Evolutionary conservation across 1,140 invertebrate genomes (phyloP).

Genomic region (Bombus terrestris): DNA sequence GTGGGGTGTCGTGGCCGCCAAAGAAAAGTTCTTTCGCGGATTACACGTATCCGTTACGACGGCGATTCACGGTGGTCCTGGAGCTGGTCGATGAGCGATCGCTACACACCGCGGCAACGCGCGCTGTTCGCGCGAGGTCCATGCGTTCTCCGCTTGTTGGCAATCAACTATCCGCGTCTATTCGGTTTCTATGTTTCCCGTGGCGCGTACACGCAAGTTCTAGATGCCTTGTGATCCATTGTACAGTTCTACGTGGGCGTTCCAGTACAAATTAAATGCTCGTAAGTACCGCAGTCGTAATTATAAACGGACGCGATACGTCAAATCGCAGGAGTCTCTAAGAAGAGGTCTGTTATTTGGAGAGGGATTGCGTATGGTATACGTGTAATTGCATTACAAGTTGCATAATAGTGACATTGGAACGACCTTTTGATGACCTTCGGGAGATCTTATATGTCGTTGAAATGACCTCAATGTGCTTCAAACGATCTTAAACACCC

Average conservation of each 20-base stretch:
- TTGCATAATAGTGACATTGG: neutral
- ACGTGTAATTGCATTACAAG: neutral
- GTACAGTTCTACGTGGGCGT: slow-evolving; percentile 27
- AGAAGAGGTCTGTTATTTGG: neutral
- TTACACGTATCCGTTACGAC: slow-evolving; percentile 40
- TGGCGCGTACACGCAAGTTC: slow-evolving; percentile 40
- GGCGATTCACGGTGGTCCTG: slow-evolving; percentile 47
- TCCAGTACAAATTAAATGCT: slow-evolving; percentile 36
- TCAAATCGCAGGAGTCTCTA: neutral
- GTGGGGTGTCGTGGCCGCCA: slow-evolving; percentile 49
- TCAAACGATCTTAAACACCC: no score
- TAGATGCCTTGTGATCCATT: slow-evolving; percentile 22
- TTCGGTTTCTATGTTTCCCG: slow-evolving; percentile 40
- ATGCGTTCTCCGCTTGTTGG: slow-evolving; percentile 52
- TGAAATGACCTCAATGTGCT: no score
- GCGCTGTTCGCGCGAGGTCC: slow-evolving; percentile 47
- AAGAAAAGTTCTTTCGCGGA: slow-evolving; percentile 44
- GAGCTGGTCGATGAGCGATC: slow-evolving; percentile 57
- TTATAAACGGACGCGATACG: neutral
- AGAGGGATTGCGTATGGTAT: no score
- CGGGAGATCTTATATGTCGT: no score
- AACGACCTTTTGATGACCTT: no score
- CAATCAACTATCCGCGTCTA: slow-evolving; percentile 60
- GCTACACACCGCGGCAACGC: slow-evolving; percentile 56
- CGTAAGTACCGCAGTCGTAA: neutral